Base-by-base conservation (phyloP, 2,888 invertebrate genomes). In the Sesamia inferens region DNA sequence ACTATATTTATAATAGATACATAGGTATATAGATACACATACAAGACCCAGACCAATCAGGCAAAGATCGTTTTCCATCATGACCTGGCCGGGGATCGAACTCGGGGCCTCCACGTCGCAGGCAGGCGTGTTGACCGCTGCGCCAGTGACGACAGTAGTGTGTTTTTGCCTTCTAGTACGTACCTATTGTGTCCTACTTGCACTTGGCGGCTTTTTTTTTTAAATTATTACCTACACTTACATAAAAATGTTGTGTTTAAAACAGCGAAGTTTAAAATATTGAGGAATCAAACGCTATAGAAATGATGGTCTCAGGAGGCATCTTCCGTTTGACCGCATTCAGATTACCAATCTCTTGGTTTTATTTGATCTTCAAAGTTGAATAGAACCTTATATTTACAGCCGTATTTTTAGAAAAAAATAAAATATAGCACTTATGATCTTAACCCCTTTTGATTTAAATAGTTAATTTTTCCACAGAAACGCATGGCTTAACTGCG, bases 301-400 rank as follows among this genome's bases (percentile, higher is more conserved):
- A 72, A 47, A 66, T n/a, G 11, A 55, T 48, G n/a, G 63, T 75
- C 78, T 67, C 78, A 10, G 54, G 75, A 48, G 80, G 70, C 31
- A 14, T 44, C 5, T 79, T 70, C 58, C 66, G 58, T 75, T 42
- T 70, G 78, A 75, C 63, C 55, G 75, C 75, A 75, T 44, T 10
- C 19, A 63, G 69, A 78, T 79, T 67, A 69, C 58, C 54, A 78
- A 75, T 63, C 62, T 2, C 22, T 31, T 8, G 19, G 65, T 68
- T 79, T 57, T 74, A 51, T 69, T 78, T 74, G 58, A 78, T 68
- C 61, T 74, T 13, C 19, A 19, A 78, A 59, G 11, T 42, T 54
- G n/a, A 69, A 68, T 44, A 58, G 10, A 63, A 71, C n/a, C 6
- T 42, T 64, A 59, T 63, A 51, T 65, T 71, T 78, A 55, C 61